These are phyloP conservation scores for Metalampra italica DNA, from an alignment of 2,888 invertebrate species.

Conservation along the genomic window DNA sequence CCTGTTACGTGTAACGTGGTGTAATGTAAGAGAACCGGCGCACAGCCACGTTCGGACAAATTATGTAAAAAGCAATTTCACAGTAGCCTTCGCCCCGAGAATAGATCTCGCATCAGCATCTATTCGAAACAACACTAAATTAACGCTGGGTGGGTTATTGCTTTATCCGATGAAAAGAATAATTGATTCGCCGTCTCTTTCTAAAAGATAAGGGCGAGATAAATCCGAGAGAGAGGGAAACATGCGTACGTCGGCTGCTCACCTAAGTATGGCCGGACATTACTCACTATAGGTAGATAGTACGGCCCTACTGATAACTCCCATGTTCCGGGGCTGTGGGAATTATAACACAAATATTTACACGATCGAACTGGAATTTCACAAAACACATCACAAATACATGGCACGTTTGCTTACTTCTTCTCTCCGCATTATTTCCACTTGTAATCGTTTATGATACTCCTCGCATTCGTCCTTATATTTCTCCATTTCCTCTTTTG, in stretches of 20 bases:
- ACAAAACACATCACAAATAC: conserved; percentile 58
- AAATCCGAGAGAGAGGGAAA: conserved; percentile 67
- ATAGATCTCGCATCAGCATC: conserved; percentile 25
- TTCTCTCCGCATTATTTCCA: conserved; percentile 97
- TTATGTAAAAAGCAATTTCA: conserved; percentile 38
- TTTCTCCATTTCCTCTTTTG: conserved; percentile 99
- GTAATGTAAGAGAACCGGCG: conserved; percentile 50
- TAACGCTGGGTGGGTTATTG: conserved; percentile 39
- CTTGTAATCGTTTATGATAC: conserved; percentile 95
- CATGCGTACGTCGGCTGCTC: conserved; percentile 76
- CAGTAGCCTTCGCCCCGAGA: conserved; percentile 23
- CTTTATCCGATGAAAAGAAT: conserved; percentile 47
- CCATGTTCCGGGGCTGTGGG: conserved; percentile 37
- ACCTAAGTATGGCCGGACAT: conserved; percentile 78
- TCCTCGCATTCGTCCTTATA: conserved; percentile 99
- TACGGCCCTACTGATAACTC: conserved; percentile 63
- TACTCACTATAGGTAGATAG: conserved; percentile 77
- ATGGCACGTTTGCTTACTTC: conserved; percentile 89
- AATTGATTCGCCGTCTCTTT: conserved; percentile 57
- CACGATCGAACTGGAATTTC: conserved; percentile 38
- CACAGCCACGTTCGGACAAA: conserved; percentile 36
- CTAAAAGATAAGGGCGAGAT: conserved; percentile 42
- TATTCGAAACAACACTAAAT: conserved; percentile 38
- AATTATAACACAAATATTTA: conserved; percentile 35
- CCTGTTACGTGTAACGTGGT: conserved; percentile 60